phyloP scores from a whole-genome alignment of 2,113 vertebrate species.

The Neopipo cinnamomea region DNA sequence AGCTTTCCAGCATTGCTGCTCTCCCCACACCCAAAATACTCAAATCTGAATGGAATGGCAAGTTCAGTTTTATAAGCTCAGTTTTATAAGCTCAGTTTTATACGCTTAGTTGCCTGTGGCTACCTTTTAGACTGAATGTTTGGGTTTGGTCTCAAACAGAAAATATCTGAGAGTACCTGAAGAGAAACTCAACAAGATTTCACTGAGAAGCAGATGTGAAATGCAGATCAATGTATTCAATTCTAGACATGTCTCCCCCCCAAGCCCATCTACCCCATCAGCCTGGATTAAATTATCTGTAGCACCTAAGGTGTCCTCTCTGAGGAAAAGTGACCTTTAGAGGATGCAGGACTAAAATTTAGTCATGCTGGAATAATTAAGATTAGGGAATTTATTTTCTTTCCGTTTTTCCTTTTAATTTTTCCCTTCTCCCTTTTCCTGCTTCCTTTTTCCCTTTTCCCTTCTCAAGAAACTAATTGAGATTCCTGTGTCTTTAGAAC shows the following conservation, averaged over 20 bases:
- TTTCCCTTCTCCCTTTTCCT: not conserved
- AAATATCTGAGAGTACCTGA: not conserved
- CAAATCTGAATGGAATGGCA: fast-evolving
- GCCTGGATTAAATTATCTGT: not conserved
- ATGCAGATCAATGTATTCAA: not conserved
- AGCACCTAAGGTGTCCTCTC: not conserved
- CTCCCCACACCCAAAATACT: not conserved
- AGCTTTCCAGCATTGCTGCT: not conserved
- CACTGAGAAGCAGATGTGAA: not conserved
- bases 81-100: not conserved
- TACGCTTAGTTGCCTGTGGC: not conserved
- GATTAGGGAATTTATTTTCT: fast-evolving
- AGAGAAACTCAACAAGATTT: not conserved
- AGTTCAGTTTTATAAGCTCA: not conserved
- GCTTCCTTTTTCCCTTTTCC: not conserved
- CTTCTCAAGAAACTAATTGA: fast-evolving
- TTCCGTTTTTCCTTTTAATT: not conserved
- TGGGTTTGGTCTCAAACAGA: not conserved
- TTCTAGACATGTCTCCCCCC: not conserved
- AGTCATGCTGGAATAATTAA: not conserved
- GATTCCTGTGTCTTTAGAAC: not conserved
- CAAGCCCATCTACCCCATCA: not conserved
- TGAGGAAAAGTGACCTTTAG: not conserved
- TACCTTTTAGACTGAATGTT: not conserved
- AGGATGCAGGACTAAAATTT: not conserved